A percentile compares a stretch with the other conserved stretches of the same genome.
Conservation (phyloP, 2,888 invertebrate genomes). For the Octonoba sinensis region DNA sequence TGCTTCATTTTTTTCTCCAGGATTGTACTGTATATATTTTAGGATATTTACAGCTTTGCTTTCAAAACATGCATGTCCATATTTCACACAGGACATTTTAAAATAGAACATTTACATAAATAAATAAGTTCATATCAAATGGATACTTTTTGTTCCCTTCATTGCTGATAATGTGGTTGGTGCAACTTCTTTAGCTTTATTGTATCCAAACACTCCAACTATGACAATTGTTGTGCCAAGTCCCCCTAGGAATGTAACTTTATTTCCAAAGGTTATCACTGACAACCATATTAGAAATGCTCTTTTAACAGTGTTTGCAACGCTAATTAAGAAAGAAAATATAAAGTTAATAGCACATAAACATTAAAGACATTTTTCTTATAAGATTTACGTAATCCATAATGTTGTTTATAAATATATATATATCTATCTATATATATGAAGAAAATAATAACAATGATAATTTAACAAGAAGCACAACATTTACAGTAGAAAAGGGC, state of each 20-base stretch:
- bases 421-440: not conserved
- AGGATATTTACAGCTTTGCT: too few species aligned
- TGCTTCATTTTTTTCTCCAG: too few species aligned
- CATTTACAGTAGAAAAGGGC: too few species aligned
- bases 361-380: too few species aligned
- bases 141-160: conserved; percentile 42
- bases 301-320: conserved; percentile 83
- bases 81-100: too few species aligned
- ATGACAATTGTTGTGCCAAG: conserved; percentile 81
- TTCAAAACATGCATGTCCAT: too few species aligned
- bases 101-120: not conserved
- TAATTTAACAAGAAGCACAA: not conserved
- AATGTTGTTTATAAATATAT: not conserved
- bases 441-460: not conserved
- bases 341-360: not conserved
- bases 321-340: conserved; percentile 74
- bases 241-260: conserved; percentile 80
- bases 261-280: conserved; percentile 81
- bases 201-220: conserved; percentile 81
- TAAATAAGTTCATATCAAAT: conserved; percentile 35
- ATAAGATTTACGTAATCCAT: too few species aligned
- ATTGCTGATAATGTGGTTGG: conserved; percentile 28
- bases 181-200: conserved; percentile 77
- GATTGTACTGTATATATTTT: too few species aligned
- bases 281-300: conserved; percentile 84